Conservation (phyloP, 1,140 invertebrate genomes). For the Drosophila teissieri region DNA sequence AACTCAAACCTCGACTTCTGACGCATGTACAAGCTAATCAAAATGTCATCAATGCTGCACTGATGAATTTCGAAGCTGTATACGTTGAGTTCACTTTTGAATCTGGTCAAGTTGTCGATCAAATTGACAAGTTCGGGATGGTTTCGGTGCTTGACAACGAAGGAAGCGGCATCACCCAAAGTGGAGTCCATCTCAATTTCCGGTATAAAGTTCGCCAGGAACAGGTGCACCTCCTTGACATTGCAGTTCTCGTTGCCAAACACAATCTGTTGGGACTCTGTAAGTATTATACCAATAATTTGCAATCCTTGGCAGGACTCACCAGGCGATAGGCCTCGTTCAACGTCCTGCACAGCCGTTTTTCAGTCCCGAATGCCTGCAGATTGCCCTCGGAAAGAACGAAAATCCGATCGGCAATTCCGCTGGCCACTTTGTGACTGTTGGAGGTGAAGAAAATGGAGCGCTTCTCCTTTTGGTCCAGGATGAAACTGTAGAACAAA, state of each 20-base stretch:
- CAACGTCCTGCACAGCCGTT: constrained; percentile 1
- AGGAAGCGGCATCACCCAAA: constrained; percentile 18
- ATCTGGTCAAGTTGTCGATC: constrained; percentile 11
- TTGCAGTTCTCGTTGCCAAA: constrained; percentile 16
- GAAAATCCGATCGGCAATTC: constrained; percentile 49
- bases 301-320: too few relatives aligned
- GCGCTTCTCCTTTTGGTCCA: constrained; percentile 17
- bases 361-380: constrained; percentile 1
- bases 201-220: constrained; percentile 16
- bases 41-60: constrained; percentile 25
- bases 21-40: not conserved
- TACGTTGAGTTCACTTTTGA: constrained; percentile 21
- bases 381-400: constrained; percentile 35
- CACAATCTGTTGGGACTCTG: constrained; percentile 20
- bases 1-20: not conserved
- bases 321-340: constrained; percentile 54
- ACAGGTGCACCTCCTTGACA: constrained; percentile 2
- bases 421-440: constrained; percentile 34
- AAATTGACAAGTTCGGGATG: not conserved
- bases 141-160: constrained; percentile 4
- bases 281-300: too few relatives aligned
- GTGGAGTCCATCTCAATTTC: constrained; percentile 27
- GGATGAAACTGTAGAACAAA: constrained; percentile 38
- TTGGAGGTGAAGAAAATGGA: constrained; percentile 52
- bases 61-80: constrained; percentile 30